These are phyloP conservation scores for Ladona fulva DNA, from an alignment of 1,140 invertebrate species.

Conservation along the genomic window DNA sequence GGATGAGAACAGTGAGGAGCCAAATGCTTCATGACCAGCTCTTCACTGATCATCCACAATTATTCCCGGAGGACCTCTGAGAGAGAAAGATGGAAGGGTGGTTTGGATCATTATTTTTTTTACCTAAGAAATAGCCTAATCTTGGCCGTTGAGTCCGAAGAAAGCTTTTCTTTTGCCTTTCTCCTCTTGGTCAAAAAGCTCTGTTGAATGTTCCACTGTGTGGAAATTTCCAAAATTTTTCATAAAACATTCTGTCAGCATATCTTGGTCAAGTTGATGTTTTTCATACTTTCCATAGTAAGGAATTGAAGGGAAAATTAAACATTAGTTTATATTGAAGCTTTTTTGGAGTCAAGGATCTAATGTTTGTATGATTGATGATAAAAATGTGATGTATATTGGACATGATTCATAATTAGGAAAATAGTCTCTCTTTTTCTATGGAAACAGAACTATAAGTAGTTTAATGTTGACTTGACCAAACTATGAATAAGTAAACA, in stretches of 20 bases:
- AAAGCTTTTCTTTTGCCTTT: neutral
- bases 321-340: no score
- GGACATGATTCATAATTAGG: no score
- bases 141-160: neutral
- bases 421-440: no score
- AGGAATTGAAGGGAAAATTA: no score
- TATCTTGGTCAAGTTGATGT: neutral
- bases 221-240: neutral
- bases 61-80: neutral
- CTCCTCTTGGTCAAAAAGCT: neutral
- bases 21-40: neutral
- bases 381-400: no score
- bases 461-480: no score
- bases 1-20: neutral
- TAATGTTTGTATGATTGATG: no score
- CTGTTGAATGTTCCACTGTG: neutral
- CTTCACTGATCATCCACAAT: neutral
- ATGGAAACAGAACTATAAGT: no score
- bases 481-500: no score
- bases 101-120: neutral
- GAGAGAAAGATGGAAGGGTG: neutral
- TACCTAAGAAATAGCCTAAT: neutral
- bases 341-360: no score
- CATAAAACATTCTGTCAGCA: neutral
- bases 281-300: neutral